Percentiles rank a stretch among this genome's conserved stretches.
These are phyloP conservation scores for Chrysodeixis includens DNA, from an alignment of 2,888 invertebrate species.

Conservation along the genomic window DNA sequence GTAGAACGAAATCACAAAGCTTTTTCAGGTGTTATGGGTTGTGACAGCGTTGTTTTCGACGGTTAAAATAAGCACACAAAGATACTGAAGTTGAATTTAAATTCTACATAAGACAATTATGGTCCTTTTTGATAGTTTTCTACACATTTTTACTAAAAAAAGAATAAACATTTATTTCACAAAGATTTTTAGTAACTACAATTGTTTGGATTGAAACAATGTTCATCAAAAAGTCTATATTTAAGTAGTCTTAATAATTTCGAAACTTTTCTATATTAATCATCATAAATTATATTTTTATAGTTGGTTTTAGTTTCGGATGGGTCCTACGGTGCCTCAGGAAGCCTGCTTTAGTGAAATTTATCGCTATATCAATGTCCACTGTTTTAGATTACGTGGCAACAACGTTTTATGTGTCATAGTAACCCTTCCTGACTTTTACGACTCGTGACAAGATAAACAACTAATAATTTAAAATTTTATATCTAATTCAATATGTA, in stretches of 20 bases:
- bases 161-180: no score
- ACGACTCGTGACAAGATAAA: constrained; percentile 41
- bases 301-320: neutral
- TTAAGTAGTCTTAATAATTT: neutral
- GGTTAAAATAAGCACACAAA: no score
- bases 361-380: constrained; percentile 43
- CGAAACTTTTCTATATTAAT: neutral
- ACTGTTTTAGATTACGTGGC: constrained; percentile 43
- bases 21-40: no score
- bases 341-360: constrained; percentile 8
- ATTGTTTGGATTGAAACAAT: neutral
- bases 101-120: no score
- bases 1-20: no score
- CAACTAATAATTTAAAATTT: constrained; percentile 46
- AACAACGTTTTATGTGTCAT: constrained; percentile 31
- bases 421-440: constrained; percentile 35
- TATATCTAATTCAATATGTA: constrained; percentile 29
- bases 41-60: no score
- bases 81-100: no score
- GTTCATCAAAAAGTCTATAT: neutral
- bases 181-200: neutral
- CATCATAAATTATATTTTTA: neutral
- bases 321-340: neutral
- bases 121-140: no score
- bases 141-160: no score